These are phyloP conservation scores for Xanthorhoe designata DNA, from an alignment of 2,888 invertebrate genomes.

Conservation along the genomic window DNA sequence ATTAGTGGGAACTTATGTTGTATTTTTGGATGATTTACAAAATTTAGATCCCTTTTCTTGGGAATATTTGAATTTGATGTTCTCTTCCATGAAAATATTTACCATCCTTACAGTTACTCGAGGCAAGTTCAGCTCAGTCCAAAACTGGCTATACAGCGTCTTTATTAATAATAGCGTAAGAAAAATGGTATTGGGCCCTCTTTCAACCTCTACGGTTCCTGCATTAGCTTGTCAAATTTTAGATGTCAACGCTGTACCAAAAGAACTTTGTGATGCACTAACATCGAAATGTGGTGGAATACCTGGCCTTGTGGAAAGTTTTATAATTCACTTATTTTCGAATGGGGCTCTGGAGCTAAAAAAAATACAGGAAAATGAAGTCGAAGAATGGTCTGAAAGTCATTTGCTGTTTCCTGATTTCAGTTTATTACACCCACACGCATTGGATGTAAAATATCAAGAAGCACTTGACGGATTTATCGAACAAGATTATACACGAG, in stretches of 20 bases:
- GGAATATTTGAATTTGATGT: constrained; percentile 72
- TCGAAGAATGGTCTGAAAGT: constrained; percentile 56
- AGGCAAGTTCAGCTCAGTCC: constrained; percentile 69
- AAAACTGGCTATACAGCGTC: constrained; percentile 73
- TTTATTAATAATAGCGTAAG: constrained; percentile 71
- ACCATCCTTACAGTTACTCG: constrained; percentile 67
- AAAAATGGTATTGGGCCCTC: constrained; percentile 72
- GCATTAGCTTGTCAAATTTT: constrained; percentile 87
- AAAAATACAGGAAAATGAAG: constrained; percentile 59
- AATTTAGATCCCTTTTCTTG: constrained; percentile 77
- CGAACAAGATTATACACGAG: constrained; percentile 56
- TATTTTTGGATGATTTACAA: constrained; percentile 82
- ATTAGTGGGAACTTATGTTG: constrained; percentile 61
- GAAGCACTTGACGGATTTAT: constrained; percentile 59
- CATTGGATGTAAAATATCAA: constrained; percentile 66
- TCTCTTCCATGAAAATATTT: constrained; percentile 66
- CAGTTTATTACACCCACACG: constrained; percentile 64
- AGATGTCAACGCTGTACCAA: constrained; percentile 84
- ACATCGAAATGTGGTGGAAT: constrained; percentile 75
- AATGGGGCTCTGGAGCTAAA: constrained; percentile 72
- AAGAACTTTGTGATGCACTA: constrained; percentile 78
- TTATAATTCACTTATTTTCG: constrained; percentile 80
- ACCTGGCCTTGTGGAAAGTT: constrained; percentile 83
- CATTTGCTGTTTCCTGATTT: constrained; percentile 71
- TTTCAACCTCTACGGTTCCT: constrained; percentile 71